These are phyloP conservation scores for Drosophila limbata DNA, from an alignment of 2,888 invertebrate genomes.

Conservation along the genomic window DNA sequence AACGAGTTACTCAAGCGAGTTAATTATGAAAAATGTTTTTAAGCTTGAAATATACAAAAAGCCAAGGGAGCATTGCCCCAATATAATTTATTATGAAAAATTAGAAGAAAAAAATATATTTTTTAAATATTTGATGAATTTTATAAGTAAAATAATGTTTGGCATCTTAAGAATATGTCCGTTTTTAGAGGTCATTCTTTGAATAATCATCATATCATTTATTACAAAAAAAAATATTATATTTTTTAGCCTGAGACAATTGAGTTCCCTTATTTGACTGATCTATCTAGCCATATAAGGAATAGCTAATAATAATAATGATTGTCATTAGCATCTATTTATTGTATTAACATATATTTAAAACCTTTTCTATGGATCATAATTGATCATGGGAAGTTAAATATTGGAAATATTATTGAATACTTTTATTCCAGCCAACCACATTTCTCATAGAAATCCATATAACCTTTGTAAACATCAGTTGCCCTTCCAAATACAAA, in stretches of 20 bases:
- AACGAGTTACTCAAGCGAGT: conserved; percentile 51
- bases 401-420: background rate
- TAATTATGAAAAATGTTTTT: conserved; percentile 44
- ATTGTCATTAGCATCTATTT: too few species aligned
- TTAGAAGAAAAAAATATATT: background rate
- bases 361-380: too few species aligned
- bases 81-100: conserved; percentile 1
- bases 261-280: too few species aligned
- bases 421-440: background rate
- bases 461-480: conserved; percentile 1
- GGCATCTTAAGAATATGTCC: too few species aligned
- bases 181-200: too few species aligned
- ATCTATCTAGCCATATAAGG: too few species aligned
- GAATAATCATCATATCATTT: too few species aligned
- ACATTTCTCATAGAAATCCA: background rate
- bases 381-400: background rate
- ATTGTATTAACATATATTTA: too few species aligned
- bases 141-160: too few species aligned
- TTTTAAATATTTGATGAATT: background rate
- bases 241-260: too few species aligned
- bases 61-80: conserved; percentile 15
- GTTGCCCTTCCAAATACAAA: background rate
- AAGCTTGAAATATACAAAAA: conserved; percentile 10
- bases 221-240: too few species aligned
- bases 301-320: too few species aligned